Evolutionary conservation across 37 sponge, comb jelly and placozoan species (phyloP), one percentile per base, ranked within the genome.

Genomic region (Chondrosia reniformis): DNA sequence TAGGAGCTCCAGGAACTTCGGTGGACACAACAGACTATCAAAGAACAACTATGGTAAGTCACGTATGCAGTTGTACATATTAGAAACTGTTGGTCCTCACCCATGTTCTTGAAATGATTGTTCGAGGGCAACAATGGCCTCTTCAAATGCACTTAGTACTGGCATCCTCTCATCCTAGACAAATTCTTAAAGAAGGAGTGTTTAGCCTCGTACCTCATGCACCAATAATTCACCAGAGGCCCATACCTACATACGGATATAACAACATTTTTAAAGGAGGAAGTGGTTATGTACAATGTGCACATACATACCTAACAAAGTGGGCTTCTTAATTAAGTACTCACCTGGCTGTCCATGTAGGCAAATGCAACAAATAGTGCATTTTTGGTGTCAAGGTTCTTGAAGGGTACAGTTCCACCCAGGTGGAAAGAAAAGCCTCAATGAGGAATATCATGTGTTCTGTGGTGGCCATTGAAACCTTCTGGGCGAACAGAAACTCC

Each of bases 281-380:
- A 49, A 49, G 15, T 49, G 15, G 15, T 49, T 49, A 49, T 49
- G 52, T 49, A 49, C 10, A 49, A 49, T 64, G 7, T 21, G 33
- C 24, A 25, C 22, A 12, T 39, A 13, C 15, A 59, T 6, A 59
- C 28, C 10, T 19, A 49, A 30, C 22, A 59, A 13, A 59, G 61
- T 59, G 6, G 28, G 61, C 61, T 19, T 30, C 22, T 6, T 59
- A 59, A 59, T 19, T 49, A n/a, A n/a, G n/a, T n/a, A n/a, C 40
- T 21, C 45, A 79, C 80, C 65, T 67, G 56, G 55, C 55, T 34
- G 45, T 79, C 80, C 80, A 79, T 19, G 49, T 45, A 15, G 78
- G 78, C 24, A 87, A n/a, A 39, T 87, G 87, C 3, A 87, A 22
- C 63, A 78, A 52, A 61, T 87, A 87, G 39, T 87, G 87, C 82